A percentile compares a stretch with the other conserved stretches of the same genome.
Evolutionary conservation across 2,113 vertebrate species (phyloP).

Genomic region (Candoia aspera): DNA sequence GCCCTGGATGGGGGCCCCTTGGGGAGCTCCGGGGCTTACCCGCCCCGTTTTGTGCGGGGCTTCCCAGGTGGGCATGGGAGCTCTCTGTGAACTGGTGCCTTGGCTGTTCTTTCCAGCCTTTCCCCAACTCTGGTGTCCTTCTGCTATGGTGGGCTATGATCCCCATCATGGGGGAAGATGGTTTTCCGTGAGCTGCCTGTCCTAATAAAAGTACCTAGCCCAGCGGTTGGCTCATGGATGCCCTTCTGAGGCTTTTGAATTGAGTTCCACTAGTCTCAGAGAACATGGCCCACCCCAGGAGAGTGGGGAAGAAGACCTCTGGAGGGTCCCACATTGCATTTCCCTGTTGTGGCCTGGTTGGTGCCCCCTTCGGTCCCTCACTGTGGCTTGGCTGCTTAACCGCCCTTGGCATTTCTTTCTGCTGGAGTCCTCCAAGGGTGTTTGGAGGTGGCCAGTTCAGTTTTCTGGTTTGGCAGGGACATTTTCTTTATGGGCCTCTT

Average conservation of each 20-base stretch:
- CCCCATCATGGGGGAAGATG: background rate
- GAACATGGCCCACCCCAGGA: background rate
- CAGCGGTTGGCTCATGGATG: background rate
- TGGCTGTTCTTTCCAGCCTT: background rate
- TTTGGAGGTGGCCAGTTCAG: constrained; percentile 4
- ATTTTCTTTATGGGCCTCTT: constrained; percentile 29
- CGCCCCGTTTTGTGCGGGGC: too few relatives aligned
- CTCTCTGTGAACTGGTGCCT: background rate
- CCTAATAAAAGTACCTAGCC: background rate
- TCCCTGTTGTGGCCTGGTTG: accelerated
- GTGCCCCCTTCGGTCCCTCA: background rate
- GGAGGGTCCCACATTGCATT: background rate
- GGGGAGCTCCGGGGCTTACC: too few relatives aligned
- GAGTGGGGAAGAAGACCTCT: background rate
- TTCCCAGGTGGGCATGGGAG: background rate
- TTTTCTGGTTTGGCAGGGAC: background rate
- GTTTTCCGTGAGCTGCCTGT: background rate
- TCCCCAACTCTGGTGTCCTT: background rate
- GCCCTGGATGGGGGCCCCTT: background rate
- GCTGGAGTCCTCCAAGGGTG: accelerated
- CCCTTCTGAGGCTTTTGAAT: background rate
- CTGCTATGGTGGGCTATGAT: background rate
- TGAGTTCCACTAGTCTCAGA: background rate
- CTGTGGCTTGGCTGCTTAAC: too few relatives aligned
- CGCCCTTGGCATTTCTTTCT: background rate